Conservation (phyloP, 2,113 vertebrate species). For the Caretta caretta region DNA sequence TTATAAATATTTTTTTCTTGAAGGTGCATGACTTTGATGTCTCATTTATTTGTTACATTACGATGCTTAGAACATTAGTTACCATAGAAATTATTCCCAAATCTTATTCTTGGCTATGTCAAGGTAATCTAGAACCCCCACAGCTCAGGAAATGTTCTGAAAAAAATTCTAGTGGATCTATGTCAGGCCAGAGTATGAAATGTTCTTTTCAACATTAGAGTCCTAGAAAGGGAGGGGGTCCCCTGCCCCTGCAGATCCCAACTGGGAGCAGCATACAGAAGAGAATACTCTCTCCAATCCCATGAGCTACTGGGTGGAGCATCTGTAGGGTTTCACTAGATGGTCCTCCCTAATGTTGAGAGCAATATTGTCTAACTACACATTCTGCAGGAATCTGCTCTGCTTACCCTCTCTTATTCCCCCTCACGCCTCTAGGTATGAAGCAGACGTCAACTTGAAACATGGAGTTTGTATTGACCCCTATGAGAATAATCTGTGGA, state of each 20-base stretch:
- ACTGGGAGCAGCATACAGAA: background rate
- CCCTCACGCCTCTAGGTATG: background rate
- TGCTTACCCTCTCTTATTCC: background rate
- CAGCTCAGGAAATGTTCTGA: background rate
- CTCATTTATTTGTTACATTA: conserved; percentile 54
- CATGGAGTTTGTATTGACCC: background rate
- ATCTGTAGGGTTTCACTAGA: background rate
- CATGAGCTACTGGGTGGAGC: too few relatives aligned
- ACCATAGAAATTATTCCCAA: background rate
- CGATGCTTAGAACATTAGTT: background rate
- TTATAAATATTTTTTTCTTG: conserved; percentile 91
- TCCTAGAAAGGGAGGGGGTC: background rate
- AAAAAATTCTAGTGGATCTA: background rate
- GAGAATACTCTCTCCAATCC: background rate
- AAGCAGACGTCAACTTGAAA: background rate
- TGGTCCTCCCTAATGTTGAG: too few relatives aligned
- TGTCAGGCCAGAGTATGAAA: background rate
- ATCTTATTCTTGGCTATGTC: background rate
- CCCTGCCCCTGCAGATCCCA: background rate
- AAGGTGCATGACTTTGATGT: conserved; percentile 45
- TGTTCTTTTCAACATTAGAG: background rate
- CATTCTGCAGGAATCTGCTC: background rate
- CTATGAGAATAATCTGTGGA: background rate
- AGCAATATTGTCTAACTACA: background rate
- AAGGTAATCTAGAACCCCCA: background rate